Evolutionary conservation across 2,113 vertebrate species (phyloP), one percentile per base, ranked within the genome.

Genomic region (Sebastes fasciatus): DNA sequence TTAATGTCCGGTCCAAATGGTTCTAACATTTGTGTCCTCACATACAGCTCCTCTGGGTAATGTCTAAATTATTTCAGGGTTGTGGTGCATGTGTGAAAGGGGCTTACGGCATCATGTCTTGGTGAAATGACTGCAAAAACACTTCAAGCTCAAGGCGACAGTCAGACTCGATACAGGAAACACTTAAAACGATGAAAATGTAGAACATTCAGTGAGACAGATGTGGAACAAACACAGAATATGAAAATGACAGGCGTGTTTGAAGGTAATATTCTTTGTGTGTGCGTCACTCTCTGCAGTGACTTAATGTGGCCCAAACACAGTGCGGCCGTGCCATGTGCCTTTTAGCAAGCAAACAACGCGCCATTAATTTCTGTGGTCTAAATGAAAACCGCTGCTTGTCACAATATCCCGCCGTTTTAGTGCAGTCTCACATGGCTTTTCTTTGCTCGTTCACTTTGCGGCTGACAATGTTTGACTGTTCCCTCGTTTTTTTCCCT

Each of bases 351-450:
- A 81, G 77, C 71, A 79, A 83, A 88, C 81, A 83, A 71, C 61
- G 17, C 45, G 9, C 74, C 85, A 83, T 88, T 83, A 87, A 76
- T 86, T 87, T 85, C 71, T 85, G 77, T 48, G 82, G 86, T 60
- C 74, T 78, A 74, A 86, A 86, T 83, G 55, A 77, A 93, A 92
- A 87, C 84, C 86, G 60, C 76, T 34, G 79, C 85, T 81, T 85
- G 85, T 88, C 79, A 89, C 85, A 83, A 80, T 73, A 77, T 72
- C 82, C 85, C 2, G 63, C 85, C 79, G 86, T 76, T 87, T 90
- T 63, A 82, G 3, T 42, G 71, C 57, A 1, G 66, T 34, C 69
- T 84, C 80, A 77, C 62, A 74, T 72, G 76, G 61, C 63, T 77
- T 89, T 71, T 80, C 65, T 81, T 84, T 82, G 57, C 54, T 70